Evolutionary conservation across 2,888 invertebrate genomes (phyloP).

Genomic region (Ectemnius lituratus): DNA sequence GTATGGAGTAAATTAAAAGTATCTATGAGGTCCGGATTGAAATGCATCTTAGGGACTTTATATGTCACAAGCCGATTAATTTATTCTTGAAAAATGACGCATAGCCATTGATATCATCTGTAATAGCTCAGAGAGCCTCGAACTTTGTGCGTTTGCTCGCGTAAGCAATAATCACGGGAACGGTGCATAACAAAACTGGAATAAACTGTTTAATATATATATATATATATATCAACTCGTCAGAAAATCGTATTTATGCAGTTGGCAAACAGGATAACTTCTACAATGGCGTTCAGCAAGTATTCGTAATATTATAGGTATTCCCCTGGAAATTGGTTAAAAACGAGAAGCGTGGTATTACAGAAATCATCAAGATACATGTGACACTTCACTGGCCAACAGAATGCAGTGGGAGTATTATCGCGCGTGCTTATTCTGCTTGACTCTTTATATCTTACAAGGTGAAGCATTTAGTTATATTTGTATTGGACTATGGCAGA

Average conservation of each 20-base stretch:
- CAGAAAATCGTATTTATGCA: conserved; percentile 4
- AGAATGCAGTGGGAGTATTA: conserved; percentile 50
- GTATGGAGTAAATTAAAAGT: too few relatives aligned
- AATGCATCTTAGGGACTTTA: too few relatives aligned
- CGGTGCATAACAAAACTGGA: too few relatives aligned
- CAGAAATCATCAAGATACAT: conserved; percentile 32
- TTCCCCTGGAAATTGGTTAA: conserved; percentile 31
- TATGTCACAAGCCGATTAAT: too few relatives aligned
- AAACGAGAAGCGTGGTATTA: conserved; percentile 20
- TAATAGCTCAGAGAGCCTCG: too few relatives aligned
- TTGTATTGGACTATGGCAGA: background rate
- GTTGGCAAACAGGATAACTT: conserved; percentile 36
- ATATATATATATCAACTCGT: too few relatives aligned
- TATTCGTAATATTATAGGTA: conserved; percentile 18
- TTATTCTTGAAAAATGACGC: too few relatives aligned
- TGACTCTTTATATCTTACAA: conserved; percentile 35
- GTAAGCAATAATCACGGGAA: too few relatives aligned
- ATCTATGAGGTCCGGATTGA: too few relatives aligned
- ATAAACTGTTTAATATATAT: too few relatives aligned
- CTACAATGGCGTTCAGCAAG: conserved; percentile 29
- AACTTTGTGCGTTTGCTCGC: too few relatives aligned
- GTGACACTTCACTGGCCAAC: conserved; percentile 34
- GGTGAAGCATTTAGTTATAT: conserved; percentile 28
- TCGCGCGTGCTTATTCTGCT: conserved; percentile 36
- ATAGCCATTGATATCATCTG: too few relatives aligned